phyloP scores from a whole-genome alignment of 2,888 invertebrate species.

The Trichopoda pennipes region DNA sequence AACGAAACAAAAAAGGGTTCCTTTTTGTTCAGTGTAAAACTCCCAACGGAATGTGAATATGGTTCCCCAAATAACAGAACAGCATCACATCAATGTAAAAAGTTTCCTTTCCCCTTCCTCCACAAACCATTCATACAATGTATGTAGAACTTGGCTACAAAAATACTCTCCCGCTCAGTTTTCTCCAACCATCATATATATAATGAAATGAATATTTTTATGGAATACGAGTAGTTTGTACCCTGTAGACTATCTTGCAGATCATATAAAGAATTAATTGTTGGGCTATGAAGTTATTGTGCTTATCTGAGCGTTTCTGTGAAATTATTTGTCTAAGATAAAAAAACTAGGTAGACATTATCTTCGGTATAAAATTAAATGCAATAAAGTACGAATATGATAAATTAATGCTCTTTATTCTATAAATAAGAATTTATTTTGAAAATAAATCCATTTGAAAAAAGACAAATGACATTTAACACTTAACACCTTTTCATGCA shows the following conservation, averaged over 20 bases:
- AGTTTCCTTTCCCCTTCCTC: slow-evolving; percentile 35
- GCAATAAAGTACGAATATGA: too few species aligned
- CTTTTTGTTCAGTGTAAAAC: slow-evolving; percentile 62
- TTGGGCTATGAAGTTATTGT: not conserved
- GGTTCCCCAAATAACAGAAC: slow-evolving; percentile 67
- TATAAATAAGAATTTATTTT: too few species aligned
- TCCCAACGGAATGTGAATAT: slow-evolving; percentile 65
- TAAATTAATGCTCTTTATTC: too few species aligned
- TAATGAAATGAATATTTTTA: slow-evolving; percentile 48
- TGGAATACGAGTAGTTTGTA: slow-evolving; percentile 50
- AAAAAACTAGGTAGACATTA: not conserved
- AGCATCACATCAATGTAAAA: slow-evolving; percentile 62
- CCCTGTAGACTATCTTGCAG: slow-evolving; percentile 28
- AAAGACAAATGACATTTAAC: too few species aligned
- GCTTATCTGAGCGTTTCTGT: not conserved
- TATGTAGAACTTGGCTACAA: slow-evolving; percentile 31
- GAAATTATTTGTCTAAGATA: not conserved
- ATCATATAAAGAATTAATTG: slow-evolving; percentile 19
- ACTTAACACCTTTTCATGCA: too few species aligned
- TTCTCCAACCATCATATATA: slow-evolving; percentile 48
- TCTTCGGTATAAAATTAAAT: too few species aligned
- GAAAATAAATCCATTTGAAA: too few species aligned
- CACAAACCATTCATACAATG: slow-evolving; percentile 12
- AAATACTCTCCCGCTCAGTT: slow-evolving; percentile 44
- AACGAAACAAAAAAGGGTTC: slow-evolving; percentile 65